Conservation (phyloP, 2,113 vertebrate genomes). For the Psophia crepitans region DNA sequence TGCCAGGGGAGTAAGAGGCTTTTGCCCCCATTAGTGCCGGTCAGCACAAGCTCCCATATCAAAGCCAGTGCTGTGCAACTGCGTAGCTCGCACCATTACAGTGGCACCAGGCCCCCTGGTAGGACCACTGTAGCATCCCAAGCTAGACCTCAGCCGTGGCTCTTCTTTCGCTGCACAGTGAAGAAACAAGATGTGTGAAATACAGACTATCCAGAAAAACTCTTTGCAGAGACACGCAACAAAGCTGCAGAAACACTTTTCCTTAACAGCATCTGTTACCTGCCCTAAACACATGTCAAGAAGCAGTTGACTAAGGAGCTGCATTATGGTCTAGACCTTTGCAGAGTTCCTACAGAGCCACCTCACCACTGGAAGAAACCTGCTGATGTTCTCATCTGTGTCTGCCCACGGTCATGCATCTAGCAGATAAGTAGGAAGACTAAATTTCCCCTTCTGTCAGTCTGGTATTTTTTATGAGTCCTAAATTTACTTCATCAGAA, state of each 20-base stretch:
- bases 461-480: neutral
- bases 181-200: neutral
- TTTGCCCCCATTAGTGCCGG: neutral
- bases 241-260: neutral
- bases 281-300: neutral
- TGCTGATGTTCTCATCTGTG: neutral
- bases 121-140: neutral
- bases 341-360: neutral
- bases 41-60: neutral
- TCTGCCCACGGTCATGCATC: neutral
- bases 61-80: neutral
- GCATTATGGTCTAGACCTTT: neutral
- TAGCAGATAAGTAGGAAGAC: neutral
- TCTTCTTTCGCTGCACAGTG: fast-evolving
- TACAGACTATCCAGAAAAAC: neutral
- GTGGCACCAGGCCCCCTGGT: neutral
- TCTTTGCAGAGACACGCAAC: neutral
- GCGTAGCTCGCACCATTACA: neutral
- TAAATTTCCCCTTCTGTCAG: neutral
- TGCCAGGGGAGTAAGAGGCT: neutral
- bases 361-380: fast-evolving
- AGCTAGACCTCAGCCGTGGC: neutral
- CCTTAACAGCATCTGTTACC: neutral
- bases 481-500: neutral
- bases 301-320: neutral